Evolutionary conservation across 2,797 vertebrate species (phyloP), one percentile per base, ranked within the genome.

Genomic region (Protonibea diacanthus): DNA sequence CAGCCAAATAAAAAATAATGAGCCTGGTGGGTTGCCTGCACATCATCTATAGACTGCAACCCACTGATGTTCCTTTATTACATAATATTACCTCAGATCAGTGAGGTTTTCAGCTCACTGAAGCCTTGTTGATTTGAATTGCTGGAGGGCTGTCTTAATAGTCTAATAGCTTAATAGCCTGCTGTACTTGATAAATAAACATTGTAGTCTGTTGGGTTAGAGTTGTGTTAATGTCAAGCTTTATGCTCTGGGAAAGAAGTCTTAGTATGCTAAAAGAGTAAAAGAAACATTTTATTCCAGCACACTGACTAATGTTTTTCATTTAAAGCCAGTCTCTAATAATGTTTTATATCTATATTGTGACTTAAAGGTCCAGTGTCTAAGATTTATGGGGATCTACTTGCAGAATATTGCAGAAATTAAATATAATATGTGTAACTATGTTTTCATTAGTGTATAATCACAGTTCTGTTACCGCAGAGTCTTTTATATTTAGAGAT

Each of bases 171-270:
- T 33, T 69, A 47, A 68, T 45, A 53, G 48, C 40, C 47, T 45
- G 14, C 52, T 55, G n/a, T 70, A 53, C 33, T 25, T 65, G 60
- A 48, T 70, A 48, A 74, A 78, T 74, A 71, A 66, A 78, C 20
- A 71, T 29, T 49, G n/a, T 45, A 25, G 13, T 65, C 45, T 47
- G 21, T 20, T n/a, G n/a, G 15, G 65, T 67, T 14, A 20, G 20
- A 44, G 18, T 55, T n/a, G 20, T 27, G 9, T 45, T 48, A 20
- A 20, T 64, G 64, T 44, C 48, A 27, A 52, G 53, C 9, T 21
- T 27, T 21, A 33, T 40, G 13, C 52, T 17, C 2, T 14, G 45
- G 13, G 42, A 14, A 27, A 48, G 29, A 44, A 17, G 11, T 27
- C 33, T 44, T 2, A 56, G 18, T 56, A 25, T 42, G 23, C 15